Evolutionary conservation across 2,888 invertebrate species (phyloP), one percentile per base, ranked within the genome.

Genomic region (Rotaria socialis): DNA sequence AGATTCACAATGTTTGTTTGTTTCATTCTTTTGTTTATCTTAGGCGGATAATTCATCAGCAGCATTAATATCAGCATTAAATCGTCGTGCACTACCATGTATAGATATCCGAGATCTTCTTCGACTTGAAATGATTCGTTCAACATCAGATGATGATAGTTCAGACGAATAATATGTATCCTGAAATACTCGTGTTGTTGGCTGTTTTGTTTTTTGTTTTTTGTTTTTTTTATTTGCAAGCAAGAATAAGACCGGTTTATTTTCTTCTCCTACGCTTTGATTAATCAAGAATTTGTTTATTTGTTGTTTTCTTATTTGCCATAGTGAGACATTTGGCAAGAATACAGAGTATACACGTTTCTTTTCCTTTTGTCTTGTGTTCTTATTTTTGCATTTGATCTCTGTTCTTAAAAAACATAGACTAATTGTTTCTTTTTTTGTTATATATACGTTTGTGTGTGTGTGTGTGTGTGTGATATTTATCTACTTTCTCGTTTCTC

Each of bases 351-450:
- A 58, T 58, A 58, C 58, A n/a, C n/a, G 24, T 58, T 10, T 67
- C 11, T 35, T 58, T 10, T 67, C 11, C 16, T 16, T 35, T 16
- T 67, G 67, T 67, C 27, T 35, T 67, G 27, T 67, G 67, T 67
- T 67, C 67, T 67, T 67, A 67, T 67, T 67, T 67, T 60, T 60
- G 67, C 67, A 67, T 67, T 67, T 35, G 67, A 67, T 67, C 67
- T 67, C 67, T 67, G 67, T 67, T 67, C 67, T 67, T 67, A 67
- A 35, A 67, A 35, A 67, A 67, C 67, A 67, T 67, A 67, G 35
- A 67, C 67, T 67, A 67, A 67, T 35, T 67, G 67, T 67, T 67
- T 67, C 52, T 52, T 27, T 67, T 55, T 67, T 67, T 67, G 67
- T 67, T 67, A 67, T 67, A 67, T 67, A 67, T 35, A n/a, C n/a